These are phyloP conservation scores for Daboia siamensis DNA, from an alignment of 2,113 vertebrate genomes.

Conservation along the genomic window DNA sequence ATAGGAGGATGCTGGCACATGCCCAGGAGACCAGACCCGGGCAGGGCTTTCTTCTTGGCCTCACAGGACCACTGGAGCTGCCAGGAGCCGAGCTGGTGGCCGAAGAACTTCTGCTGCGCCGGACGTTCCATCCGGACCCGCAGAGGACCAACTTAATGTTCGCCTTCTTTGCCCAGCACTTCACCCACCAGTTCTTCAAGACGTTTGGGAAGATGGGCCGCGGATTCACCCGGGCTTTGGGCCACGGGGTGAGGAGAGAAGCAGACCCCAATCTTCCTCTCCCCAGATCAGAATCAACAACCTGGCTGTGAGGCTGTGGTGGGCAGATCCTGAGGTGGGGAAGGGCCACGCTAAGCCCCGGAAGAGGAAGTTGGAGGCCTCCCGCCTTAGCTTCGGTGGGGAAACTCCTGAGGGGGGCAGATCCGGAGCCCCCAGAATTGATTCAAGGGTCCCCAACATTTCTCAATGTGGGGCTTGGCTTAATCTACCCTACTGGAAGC, in stretches of 20 bases:
- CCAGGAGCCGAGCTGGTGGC: slow-evolving; percentile 79
- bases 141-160: slow-evolving; percentile 91
- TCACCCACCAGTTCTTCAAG: slow-evolving; percentile 97
- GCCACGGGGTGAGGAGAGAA: slow-evolving; percentile 81
- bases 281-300: neutral
- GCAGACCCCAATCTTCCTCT: rapidly evolving
- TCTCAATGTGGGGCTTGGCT: neutral
- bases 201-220: slow-evolving; percentile 77
- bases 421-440: neutral
- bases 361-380: neutral
- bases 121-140: slow-evolving; percentile 82
- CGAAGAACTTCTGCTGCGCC: slow-evolving; percentile 76
- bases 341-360: neutral
- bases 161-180: slow-evolving; percentile 96
- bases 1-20: neutral
- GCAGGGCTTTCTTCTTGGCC: neutral
- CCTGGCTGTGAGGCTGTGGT: no score
- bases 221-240: slow-evolving; percentile 87
- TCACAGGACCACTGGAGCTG: slow-evolving; percentile 78
- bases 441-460: neutral
- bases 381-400: neutral
- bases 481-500: neutral
- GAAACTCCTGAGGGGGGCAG: neutral
- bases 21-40: neutral
- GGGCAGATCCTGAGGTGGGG: no score